phyloP scores from a whole-genome alignment of 2,113 vertebrate species.

The Archocentrus centrarchus region DNA sequence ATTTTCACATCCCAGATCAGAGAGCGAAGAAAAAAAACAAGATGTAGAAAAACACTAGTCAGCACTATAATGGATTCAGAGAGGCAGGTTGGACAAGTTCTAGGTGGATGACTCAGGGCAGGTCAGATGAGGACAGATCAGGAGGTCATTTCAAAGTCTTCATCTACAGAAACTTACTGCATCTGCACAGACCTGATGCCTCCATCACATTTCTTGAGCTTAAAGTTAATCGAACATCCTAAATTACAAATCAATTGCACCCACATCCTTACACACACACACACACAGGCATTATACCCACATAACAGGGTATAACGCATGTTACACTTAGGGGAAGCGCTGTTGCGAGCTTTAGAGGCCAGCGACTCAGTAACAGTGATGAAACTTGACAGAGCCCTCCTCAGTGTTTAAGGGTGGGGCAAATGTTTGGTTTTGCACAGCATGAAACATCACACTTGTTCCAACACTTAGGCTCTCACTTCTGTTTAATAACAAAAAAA shows the following conservation, averaged over 20 bases:
- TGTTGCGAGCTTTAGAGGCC: neutral
- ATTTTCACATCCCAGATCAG: neutral
- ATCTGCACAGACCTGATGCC: neutral
- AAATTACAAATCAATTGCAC: neutral
- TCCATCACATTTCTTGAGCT: neutral
- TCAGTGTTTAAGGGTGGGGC: constrained; percentile 62
- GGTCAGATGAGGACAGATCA: neutral
- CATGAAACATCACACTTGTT: constrained; percentile 23
- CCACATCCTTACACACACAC: no score
- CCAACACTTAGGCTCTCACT: neutral
- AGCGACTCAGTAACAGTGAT: neutral
- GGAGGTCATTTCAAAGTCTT: neutral
- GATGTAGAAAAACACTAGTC: neutral
- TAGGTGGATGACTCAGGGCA: neutral
- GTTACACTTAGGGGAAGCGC: neutral
- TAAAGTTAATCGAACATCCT: neutral
- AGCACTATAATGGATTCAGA: neutral
- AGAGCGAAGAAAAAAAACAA: neutral
- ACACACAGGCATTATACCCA: neutral
- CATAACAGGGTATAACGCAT: fast-evolving
- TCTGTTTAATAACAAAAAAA: neutral
- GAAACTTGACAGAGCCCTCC: neutral
- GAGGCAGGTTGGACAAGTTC: neutral
- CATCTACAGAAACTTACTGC: neutral
- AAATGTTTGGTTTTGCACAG: constrained; percentile 45